Percentiles rank a stretch among this genome's conserved stretches.
These are phyloP conservation scores for Drosophila bocki DNA, from an alignment of 1,140 invertebrate species.

Conservation along the genomic window DNA sequence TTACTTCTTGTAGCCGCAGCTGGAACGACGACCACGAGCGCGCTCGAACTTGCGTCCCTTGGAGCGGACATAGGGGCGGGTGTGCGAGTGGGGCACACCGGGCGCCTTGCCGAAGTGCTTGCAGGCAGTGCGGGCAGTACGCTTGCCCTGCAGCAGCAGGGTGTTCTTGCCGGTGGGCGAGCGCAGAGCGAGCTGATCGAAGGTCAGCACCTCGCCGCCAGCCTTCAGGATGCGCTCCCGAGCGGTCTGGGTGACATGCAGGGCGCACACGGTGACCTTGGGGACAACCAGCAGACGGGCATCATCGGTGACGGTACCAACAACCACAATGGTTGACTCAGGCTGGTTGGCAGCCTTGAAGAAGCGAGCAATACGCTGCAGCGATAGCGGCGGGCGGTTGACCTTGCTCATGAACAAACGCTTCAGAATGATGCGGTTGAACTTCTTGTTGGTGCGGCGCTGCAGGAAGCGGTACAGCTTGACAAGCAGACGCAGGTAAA, in stretches of 20 bases:
- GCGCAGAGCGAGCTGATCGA: constrained; percentile 97
- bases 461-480: constrained; percentile 99
- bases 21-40: constrained; percentile 96
- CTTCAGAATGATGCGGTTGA: constrained; percentile 97
- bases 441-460: constrained; percentile 96
- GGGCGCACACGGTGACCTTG: constrained; percentile 96
- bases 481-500: constrained; percentile 97
- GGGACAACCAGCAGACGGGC: constrained; percentile 96
- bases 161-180: constrained; percentile 97
- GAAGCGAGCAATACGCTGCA: constrained; percentile 93
- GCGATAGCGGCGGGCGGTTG: constrained; percentile 96
- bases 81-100: constrained; percentile 98
- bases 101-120: constrained; percentile 99
- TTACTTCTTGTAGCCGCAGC: constrained; percentile 99
- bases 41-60: constrained; percentile 99
- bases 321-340: constrained; percentile 95
- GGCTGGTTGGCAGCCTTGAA: constrained; percentile 94
- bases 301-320: constrained; percentile 98
- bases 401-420: constrained; percentile 99
- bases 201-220: constrained; percentile 98
- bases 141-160: constrained; percentile 96
- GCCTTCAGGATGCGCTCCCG: constrained; percentile 97
- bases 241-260: constrained; percentile 96
- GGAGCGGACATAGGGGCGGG: constrained; percentile 97
- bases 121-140: constrained; percentile 96